phyloP scores from a whole-genome alignment of 2,888 invertebrate species.

The Gisinianus flammeolus region DNA sequence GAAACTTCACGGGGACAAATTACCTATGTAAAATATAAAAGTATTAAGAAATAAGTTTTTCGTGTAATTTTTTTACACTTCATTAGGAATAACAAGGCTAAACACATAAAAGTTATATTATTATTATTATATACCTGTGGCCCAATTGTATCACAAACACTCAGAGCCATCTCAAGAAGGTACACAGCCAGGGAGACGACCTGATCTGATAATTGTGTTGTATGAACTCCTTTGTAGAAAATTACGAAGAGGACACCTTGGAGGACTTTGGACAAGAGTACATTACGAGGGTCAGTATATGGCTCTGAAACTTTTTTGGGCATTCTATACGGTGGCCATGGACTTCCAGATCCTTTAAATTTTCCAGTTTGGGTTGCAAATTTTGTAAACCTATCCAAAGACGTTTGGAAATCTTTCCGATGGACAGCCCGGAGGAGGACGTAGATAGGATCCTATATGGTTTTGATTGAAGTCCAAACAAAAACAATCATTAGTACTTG shows the following conservation, averaged over 20 bases:
- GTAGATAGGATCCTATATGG: slow-evolving; percentile 91
- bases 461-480: background rate
- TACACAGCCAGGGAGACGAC: slow-evolving; percentile 85
- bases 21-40: slow-evolving; percentile 19
- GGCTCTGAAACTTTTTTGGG: slow-evolving; percentile 70
- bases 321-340: slow-evolving; percentile 83
- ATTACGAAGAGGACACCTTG: slow-evolving; percentile 80
- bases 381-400: slow-evolving; percentile 89
- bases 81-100: no score
- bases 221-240: slow-evolving; percentile 80
- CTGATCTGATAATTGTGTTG: slow-evolving; percentile 73
- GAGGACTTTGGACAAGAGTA: slow-evolving; percentile 70
- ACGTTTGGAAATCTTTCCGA: slow-evolving; percentile 88
- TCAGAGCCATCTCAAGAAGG: slow-evolving; percentile 82
- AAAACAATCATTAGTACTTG: background rate
- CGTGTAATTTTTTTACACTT: no score
- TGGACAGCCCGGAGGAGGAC: slow-evolving; percentile 89
- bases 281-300: slow-evolving; percentile 73
- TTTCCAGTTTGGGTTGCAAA: slow-evolving; percentile 71
- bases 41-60: no score
- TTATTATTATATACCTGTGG: slow-evolving; percentile 37
- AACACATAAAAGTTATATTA: no score
- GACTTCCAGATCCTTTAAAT: slow-evolving; percentile 66
- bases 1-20: slow-evolving; percentile 61
- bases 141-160: slow-evolving; percentile 61